Evolutionary conservation across 2,797 vertebrate genomes (phyloP), one percentile per base, ranked within the genome.

Genomic region (Okamejei kenojei): DNA sequence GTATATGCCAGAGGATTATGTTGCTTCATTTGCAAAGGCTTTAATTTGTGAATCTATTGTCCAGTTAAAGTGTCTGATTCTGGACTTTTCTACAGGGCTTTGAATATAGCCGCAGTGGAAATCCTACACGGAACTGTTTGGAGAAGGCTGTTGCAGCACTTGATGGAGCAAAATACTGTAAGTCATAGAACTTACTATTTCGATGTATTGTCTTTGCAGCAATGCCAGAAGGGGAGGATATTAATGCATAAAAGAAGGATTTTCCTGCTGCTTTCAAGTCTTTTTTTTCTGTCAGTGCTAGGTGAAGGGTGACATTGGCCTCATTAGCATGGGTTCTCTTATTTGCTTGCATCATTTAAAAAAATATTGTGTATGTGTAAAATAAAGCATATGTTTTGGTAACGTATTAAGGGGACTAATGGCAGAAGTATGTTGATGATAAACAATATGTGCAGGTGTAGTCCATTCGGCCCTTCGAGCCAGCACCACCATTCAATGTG

Each of bases 91-190:
- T 94, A 74, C 21, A 99, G 99, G 97, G 97, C 0, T 99, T 96
- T 94, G 97, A 98, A 0, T 99, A 99, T 94, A 97, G 97, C 93
- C 97, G 99, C 13, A 97, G 97, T 95, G 99, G 99, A 95, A 99
- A 99, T 94, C 99, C 99, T 0, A 99, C 97, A 8, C 96, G 98
- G 93, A 97, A 97, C 32, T 98, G 97, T 93, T 96, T 99, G 93
- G 98, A 99, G 94, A 98, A 96, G 94, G 97, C 97, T 0, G 97
- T 97, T 35, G 98, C 98, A 9, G 96, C 95, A 0, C 93, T 99
- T 77, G 98, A 99, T 96, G 98, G 98, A 81, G 98, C 98, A 29
- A 97, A 99, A 93, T 95, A 99, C 94, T 95, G 99, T 99, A 96
- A 97, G 98, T 95, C 45, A 0, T 77, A 76, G 38, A 15, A 54